phyloP scores from a whole-genome alignment of 2,888 invertebrate species.

The Rhingia campestris region DNA sequence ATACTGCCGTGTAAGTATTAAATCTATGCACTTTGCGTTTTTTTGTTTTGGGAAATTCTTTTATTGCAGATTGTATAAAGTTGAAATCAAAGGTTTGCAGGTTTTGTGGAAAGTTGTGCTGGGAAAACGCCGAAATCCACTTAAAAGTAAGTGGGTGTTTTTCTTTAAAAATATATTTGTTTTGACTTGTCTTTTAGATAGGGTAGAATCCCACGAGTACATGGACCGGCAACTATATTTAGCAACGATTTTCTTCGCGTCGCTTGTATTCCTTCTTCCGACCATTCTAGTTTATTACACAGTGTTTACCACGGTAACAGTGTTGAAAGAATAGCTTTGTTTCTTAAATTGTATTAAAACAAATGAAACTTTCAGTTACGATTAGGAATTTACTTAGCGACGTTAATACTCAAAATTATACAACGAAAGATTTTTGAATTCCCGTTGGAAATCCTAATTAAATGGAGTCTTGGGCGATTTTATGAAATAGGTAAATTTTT shows the following conservation, averaged over 20 bases:
- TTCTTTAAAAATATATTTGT: neutral
- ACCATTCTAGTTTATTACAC: constrained; percentile 82
- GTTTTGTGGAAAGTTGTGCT: constrained; percentile 82
- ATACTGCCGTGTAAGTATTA: constrained; percentile 81
- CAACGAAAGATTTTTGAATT: constrained; percentile 79
- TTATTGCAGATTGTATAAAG: constrained; percentile 79
- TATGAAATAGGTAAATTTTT: constrained; percentile 78
- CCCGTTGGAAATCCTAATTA: constrained; percentile 78
- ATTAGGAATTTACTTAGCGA: constrained; percentile 76
- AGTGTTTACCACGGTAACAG: constrained; percentile 82
- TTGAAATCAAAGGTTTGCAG: constrained; percentile 80
- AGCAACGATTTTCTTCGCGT: constrained; percentile 82
- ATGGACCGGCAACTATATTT: constrained; percentile 82
- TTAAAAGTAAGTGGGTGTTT: constrained; percentile 78
- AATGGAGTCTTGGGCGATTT: constrained; percentile 78
- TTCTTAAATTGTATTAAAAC: constrained; percentile 58
- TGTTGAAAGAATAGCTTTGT: neutral
- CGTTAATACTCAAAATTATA: constrained; percentile 77
- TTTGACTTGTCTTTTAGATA: constrained; percentile 75
- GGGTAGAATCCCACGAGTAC: constrained; percentile 82
- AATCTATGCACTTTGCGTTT: neutral
- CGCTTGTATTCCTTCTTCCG: constrained; percentile 81
- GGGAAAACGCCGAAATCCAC: constrained; percentile 81
- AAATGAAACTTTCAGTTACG: constrained; percentile 70
- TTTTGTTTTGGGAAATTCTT: neutral